phyloP scores from a whole-genome alignment of 2,888 invertebrate genomes.

The Podabrus alpinus region DNA sequence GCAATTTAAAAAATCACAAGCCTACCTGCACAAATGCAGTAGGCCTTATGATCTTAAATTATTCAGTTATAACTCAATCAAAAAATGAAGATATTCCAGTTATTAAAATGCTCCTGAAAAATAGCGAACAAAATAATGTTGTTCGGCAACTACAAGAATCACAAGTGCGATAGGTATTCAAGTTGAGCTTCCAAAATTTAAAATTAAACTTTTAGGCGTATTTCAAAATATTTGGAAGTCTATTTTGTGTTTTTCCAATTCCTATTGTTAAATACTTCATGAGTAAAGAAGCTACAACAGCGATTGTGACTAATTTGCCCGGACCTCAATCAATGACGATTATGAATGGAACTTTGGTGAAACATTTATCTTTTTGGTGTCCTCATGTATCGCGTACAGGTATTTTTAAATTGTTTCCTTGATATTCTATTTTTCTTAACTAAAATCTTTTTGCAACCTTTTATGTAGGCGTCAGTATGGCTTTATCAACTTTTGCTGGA shows the following conservation, averaged over 20 bases:
- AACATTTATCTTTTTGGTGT: background rate
- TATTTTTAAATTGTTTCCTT: background rate
- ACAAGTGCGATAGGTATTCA: background rate
- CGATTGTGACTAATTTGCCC: background rate
- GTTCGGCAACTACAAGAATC: background rate
- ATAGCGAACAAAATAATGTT: background rate
- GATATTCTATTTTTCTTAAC: too few relatives aligned
- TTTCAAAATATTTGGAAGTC: background rate
- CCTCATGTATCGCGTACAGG: background rate
- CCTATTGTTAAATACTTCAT: background rate
- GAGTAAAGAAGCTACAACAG: background rate
- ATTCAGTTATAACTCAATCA: background rate
- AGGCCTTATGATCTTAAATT: background rate
- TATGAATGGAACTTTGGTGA: background rate
- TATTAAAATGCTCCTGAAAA: background rate
- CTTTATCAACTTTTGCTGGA: background rate
- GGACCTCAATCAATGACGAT: background rate
- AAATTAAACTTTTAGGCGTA: background rate
- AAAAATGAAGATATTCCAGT: background rate
- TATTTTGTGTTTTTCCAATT: background rate
- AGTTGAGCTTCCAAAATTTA: background rate
- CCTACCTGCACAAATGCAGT: background rate
- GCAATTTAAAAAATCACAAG: background rate
- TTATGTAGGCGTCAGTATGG: background rate
- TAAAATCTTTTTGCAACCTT: background rate